Base-by-base conservation (phyloP, 2,888 invertebrate genomes). In the Sclerodermus sp. region DNA sequence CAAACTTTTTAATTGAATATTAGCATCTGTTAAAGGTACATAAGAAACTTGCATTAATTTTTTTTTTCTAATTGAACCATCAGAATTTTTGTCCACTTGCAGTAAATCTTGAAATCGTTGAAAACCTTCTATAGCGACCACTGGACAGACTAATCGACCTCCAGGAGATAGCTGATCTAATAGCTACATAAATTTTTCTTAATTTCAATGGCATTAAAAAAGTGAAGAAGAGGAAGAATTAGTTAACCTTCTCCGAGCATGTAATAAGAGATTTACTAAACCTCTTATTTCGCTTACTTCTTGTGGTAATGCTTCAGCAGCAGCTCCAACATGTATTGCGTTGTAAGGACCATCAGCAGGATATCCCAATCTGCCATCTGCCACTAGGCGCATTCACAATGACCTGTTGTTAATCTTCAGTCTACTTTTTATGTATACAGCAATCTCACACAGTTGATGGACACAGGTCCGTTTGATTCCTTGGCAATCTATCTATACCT, bases 41-140 rank as follows among this genome's bases (percentile, higher is more conserved):
- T 97, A 99, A 66, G 96, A 91, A 14, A 99, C 98, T 46, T 93
- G 92, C 94, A 97, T 96, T 2, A 99, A 81, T 47, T 87, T 86
- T 63, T 89, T 88, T 57, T 87, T 84, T 10, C 82, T 82, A 1
- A 93, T 83, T 4, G 85, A 82, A 6, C 97, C 97, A 73, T 93
- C 89, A 0, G 79, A 74, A 43, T 85, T 82, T 79, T 97, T 98
- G 79, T 99, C 98, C 53, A 97, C 89, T 84, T 94, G 83, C 2
- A 77, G 77, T 57, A 76, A 55, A 45, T 73, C 63, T 59, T 77
- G 77, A 56, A 66, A 69, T 40, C 59, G 65, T 78, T 96, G 96
- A 68, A 89, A 89, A 2, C 90, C 91, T 42, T 91, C 89, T 62
- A 90, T 87, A 0, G 90, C 90, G 1, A 96, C 95, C 12, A 97